Base-by-base conservation (phyloP, 2,797 vertebrate genomes). In the Pantherophis vulpinus region DNA sequence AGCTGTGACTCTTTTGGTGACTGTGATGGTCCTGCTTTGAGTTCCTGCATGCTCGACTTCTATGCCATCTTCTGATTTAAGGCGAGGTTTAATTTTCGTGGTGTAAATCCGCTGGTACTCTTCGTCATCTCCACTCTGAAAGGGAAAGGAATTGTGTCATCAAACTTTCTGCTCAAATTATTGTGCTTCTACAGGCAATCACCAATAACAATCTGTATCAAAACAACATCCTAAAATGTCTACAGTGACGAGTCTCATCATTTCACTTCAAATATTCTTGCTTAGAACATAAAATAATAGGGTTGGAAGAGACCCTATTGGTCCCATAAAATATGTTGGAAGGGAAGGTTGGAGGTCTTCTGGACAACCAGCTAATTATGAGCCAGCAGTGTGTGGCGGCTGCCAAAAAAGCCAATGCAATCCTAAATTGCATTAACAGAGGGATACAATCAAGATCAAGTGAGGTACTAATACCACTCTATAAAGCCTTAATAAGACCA, bases 61-160 rank as follows among this genome's bases (percentile, higher is more conserved):
- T 86, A 96, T 95, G 63, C 97, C 97, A 7, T 99, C 99, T 96
- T 99, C 99, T 1, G 98, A 98, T 97, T 97, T 98, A 94, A 99
- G 98, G 91, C 99, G 98, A 4, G 99, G 99, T 93, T 99, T 99
- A 95, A 99, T 99, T 94, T 99, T 99, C 58, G 98, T 99, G 70
- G 98, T 97, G 95, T 98, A 99, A 97, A 99, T 99, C 96, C 99
- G 97, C 95, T 95, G 98, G 96, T 99, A 99, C 93, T 99, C 99
- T 95, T 99, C 99, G 16, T 99, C 99, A 83, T 98, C 99, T 0
- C 99, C 99, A 89, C 99, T 99, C 99, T 99, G 97, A n/a, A 95
- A 96, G 94, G 0, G 29, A 74, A 94, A 93, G 18, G 90, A 94
- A 83, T 83, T 25, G 74, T 83, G 10, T 25, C n/a, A 47, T 83